A percentile compares a stretch with the other conserved stretches of the same genome.
Conservation (phyloP, 2,113 vertebrate genomes). For the Oreochromis tanganicae region DNA sequence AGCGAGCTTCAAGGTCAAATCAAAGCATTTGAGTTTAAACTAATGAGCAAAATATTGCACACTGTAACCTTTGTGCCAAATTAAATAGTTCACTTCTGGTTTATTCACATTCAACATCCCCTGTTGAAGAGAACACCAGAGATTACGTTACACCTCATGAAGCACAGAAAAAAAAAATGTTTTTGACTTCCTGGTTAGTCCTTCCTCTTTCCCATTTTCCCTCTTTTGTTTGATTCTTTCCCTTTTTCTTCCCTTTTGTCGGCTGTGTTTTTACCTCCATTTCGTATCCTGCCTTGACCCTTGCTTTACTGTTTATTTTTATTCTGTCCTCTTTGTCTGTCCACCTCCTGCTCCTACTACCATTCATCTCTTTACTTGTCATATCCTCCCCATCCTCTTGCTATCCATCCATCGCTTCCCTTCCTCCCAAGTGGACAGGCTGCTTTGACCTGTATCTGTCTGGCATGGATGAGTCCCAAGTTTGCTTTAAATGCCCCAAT, state of each 20-base stretch:
- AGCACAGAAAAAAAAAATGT: constrained; percentile 14
- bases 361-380: constrained; percentile 20
- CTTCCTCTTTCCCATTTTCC: constrained; percentile 1
- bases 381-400: constrained; percentile 18
- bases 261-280: not conserved
- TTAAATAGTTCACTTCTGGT: not conserved
- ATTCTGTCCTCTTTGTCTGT: not conserved
- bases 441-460: constrained; percentile 72
- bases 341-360: not conserved
- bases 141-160: not conserved
- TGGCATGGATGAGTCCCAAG: constrained; percentile 63
- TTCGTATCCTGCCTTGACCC: not conserved
- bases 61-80: not conserved
- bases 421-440: constrained; percentile 46
- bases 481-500: constrained; percentile 68
- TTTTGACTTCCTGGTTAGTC: constrained; percentile 37
- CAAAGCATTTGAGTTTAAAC: not conserved
- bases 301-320: not conserved
- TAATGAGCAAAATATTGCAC: not conserved
- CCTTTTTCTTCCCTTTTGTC: not conserved
- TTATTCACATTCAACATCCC: not conserved
- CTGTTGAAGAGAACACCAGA: not conserved
- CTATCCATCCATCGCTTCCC: constrained; percentile 21
- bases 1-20: not conserved
- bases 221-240: not conserved